These are phyloP conservation scores for Dicrostonyx torquatus DNA, from an alignment of 2,797 vertebrate species.

Conservation along the genomic window DNA sequence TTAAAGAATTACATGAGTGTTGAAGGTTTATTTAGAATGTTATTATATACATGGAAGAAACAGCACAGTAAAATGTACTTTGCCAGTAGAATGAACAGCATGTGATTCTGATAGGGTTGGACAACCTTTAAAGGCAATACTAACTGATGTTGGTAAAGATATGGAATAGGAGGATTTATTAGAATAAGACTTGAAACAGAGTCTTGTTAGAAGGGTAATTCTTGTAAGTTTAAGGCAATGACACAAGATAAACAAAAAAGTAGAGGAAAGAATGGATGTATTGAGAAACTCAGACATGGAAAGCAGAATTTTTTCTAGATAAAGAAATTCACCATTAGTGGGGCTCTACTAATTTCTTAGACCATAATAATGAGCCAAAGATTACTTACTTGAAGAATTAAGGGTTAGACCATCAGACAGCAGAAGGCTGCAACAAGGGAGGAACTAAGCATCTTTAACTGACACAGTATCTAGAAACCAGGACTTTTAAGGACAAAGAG, in stretches of 20 bases:
- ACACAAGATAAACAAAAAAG: not conserved
- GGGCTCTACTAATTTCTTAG: not conserved
- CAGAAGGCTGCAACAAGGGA: not conserved
- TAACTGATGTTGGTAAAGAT: not conserved
- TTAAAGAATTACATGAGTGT: not conserved
- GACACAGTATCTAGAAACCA: not conserved
- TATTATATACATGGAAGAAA: not conserved
- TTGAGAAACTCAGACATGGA: not conserved
- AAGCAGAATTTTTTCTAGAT: not conserved
- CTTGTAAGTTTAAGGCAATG: not conserved
- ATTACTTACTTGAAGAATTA: not conserved
- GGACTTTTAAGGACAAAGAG: not conserved
- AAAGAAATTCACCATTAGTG: not conserved
- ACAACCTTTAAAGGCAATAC: not conserved
- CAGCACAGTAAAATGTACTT: not conserved
- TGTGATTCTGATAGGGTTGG: not conserved
- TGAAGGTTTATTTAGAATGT: not conserved
- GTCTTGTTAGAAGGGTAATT: not conserved
- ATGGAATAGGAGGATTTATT: fast-evolving
- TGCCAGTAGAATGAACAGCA: not conserved
- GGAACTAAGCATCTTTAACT: not conserved
- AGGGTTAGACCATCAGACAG: not conserved
- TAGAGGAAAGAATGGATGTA: not conserved
- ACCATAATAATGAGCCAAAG: not conserved
- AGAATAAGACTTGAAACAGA: not conserved